A percentile compares a stretch with the other conserved stretches of the same genome.
Evolutionary conservation across 2,113 vertebrate species (phyloP).

Genomic region (Falco punctatus): DNA sequence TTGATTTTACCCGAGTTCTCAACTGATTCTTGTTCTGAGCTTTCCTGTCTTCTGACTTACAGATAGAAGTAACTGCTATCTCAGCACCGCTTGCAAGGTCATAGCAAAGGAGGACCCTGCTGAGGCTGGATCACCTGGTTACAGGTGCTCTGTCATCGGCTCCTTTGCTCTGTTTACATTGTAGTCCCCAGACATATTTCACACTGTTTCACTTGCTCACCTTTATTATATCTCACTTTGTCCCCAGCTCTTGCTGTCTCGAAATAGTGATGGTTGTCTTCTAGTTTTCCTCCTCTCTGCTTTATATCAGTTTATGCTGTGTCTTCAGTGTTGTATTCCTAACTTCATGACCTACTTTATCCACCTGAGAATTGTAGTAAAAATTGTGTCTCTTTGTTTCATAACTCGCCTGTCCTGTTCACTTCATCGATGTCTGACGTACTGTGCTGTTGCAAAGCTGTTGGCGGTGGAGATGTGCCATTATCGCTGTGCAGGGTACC

Average conservation of each 20-base stretch:
- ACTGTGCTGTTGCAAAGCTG: background rate
- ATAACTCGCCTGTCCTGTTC: background rate
- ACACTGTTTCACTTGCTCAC: background rate
- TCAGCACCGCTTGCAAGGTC: background rate
- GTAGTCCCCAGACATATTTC: background rate
- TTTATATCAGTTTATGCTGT: background rate
- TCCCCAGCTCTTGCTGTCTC: background rate
- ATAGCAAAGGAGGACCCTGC: background rate
- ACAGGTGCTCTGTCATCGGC: rapidly evolving
- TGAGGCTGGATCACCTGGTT: rapidly evolving
- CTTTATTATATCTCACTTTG: background rate
- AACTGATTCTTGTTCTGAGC: background rate
- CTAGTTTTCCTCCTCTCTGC: background rate
- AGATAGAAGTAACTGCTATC: background rate
- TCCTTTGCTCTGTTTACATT: background rate
- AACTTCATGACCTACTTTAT: background rate
- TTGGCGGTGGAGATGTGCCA: background rate
- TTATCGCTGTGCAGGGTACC: rapidly evolving
- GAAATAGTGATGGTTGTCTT: background rate
- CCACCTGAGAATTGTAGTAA: background rate
- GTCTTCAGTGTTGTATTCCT: background rate
- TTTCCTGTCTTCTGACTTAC: background rate
- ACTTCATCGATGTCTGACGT: background rate
- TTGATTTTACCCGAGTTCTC: background rate
- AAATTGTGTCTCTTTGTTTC: background rate